phyloP scores from a whole-genome alignment of 2,113 vertebrate species.

The Eulemur rufifrons region DNA sequence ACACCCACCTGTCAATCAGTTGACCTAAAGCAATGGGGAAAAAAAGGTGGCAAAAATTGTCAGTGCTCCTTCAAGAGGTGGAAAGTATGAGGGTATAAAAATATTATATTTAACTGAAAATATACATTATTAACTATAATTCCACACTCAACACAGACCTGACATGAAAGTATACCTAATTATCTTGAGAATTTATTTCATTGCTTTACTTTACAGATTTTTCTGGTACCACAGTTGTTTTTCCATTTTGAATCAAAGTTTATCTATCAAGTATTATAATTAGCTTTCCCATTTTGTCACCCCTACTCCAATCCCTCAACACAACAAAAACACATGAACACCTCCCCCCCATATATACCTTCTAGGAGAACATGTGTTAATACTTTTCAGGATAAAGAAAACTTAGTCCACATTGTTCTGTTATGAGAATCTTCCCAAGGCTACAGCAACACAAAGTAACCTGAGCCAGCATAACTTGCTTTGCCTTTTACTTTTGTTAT shows the following conservation, averaged over 20 bases:
- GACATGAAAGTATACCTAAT: background rate
- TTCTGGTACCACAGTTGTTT: background rate
- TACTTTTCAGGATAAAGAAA: constrained; percentile 6
- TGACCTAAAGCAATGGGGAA: background rate
- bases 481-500: too few species aligned
- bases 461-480: too few species aligned
- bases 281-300: background rate
- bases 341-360: too few species aligned
- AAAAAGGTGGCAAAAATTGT: background rate
- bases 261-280: background rate
- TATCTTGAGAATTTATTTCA: background rate
- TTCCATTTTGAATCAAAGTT: constrained; percentile 32
- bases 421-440: background rate
- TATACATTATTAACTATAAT: constrained; percentile 24
- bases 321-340: background rate
- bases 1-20: background rate
- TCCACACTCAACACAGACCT: background rate
- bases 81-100: constrained; percentile 10
- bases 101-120: background rate
- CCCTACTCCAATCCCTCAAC: background rate
- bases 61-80: background rate
- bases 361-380: background rate
- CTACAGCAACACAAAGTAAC: background rate
- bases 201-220: constrained; percentile 8
- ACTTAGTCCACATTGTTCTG: background rate